These are phyloP conservation scores for Galemys pyrenaicus DNA, from an alignment of 2,113 vertebrate genomes.

Conservation along the genomic window DNA sequence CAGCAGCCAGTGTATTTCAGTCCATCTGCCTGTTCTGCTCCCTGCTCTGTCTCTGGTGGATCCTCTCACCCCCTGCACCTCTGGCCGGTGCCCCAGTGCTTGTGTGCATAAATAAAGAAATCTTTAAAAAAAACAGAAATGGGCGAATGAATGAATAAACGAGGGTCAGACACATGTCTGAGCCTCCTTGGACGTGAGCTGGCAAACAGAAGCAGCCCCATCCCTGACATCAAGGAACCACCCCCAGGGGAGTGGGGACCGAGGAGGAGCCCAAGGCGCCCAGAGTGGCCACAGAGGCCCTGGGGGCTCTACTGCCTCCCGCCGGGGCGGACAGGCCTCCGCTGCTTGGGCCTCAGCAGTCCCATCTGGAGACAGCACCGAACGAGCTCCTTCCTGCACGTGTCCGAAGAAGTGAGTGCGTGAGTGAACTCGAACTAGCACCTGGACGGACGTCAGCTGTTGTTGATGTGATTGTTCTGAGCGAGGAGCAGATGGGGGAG, in stretches of 20 bases:
- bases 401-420: neutral
- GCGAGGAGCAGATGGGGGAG: neutral
- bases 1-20: no score
- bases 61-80: no score
- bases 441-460: neutral
- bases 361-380: neutral
- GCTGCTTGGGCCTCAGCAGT: neutral
- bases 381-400: neutral
- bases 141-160: neutral
- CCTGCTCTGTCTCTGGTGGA: no score
- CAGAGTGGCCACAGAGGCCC: neutral
- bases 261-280: neutral
- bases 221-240: neutral
- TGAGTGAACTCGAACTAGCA: neutral
- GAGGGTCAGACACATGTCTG: rapidly evolving
- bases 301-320: neutral
- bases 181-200: neutral
- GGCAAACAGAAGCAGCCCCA: neutral
- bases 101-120: no score
- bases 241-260: neutral
- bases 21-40: no score
- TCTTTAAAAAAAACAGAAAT: no score
- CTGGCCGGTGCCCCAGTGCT: no score
- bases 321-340: neutral
- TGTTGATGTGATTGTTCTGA: neutral